Evolutionary conservation across 2,797 vertebrate species (phyloP).

Genomic region (Enteromius mattozi): DNA sequence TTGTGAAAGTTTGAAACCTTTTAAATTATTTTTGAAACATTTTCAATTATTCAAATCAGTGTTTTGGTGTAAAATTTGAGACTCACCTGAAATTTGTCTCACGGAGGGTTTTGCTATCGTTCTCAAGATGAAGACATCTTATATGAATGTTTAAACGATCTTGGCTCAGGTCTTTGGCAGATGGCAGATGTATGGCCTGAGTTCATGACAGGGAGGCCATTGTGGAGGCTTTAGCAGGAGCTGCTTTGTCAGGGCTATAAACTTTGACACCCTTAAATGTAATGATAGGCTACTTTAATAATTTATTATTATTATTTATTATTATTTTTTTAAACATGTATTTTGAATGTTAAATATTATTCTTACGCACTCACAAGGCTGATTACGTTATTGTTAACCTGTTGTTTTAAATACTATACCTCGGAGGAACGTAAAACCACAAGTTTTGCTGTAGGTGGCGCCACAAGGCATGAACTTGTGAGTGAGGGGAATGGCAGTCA

Average conservation of each 20-base stretch:
- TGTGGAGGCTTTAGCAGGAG: too few species aligned
- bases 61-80: background rate
- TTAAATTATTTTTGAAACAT: background rate
- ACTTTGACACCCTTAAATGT: too few species aligned
- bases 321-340: background rate
- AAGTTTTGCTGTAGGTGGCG: conserved; percentile 70
- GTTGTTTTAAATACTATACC: background rate
- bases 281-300: background rate
- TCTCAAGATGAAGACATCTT: background rate
- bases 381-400: background rate
- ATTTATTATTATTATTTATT: background rate
- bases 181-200: background rate
- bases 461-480: conserved; percentile 59
- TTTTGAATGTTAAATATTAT: background rate
- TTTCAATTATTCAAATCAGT: background rate
- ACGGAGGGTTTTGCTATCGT: background rate
- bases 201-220: background rate
- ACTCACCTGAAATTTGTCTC: background rate
- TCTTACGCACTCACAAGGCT: background rate
- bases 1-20: background rate
- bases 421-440: background rate
- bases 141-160: too few species aligned
- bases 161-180: background rate
- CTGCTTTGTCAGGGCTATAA: background rate
- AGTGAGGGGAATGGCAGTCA: background rate